Conservation (phyloP, 2,797 vertebrate species). For the Bradypodion ventrale region DNA sequence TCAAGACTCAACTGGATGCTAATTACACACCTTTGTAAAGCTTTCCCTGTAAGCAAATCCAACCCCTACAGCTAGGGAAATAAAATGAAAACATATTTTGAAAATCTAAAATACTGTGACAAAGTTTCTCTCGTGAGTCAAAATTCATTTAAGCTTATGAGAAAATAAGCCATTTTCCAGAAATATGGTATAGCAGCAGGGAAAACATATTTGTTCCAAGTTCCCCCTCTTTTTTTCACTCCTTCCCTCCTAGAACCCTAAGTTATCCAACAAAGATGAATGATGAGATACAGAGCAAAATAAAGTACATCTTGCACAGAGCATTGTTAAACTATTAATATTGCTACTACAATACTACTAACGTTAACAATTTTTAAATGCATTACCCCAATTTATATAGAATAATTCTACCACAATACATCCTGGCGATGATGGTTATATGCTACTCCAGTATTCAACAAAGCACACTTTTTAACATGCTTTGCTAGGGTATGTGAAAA, state of each 20-base stretch:
- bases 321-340: neutral
- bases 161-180: slow-evolving; percentile 23
- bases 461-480: neutral
- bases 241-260: neutral
- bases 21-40: slow-evolving; percentile 49
- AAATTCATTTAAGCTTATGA: neutral
- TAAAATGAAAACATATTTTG: slow-evolving; percentile 12
- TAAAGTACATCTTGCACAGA: neutral
- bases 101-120: neutral
- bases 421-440: neutral
- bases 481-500: neutral
- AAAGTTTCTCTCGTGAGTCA: slow-evolving; percentile 9
- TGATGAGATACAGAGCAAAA: neutral
- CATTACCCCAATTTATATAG: neutral
- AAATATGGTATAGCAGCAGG: neutral
- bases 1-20: slow-evolving; percentile 50
- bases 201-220: neutral
- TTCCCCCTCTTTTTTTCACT: neutral
- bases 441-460: neutral
- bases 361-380: neutral
- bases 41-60: slow-evolving; percentile 43
- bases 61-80: slow-evolving; percentile 26
- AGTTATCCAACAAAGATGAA: neutral
- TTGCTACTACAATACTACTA: neutral
- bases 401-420: neutral